phyloP scores from a whole-genome alignment of 2,888 invertebrate species.

The Alviniconcha strummeri region DNA sequence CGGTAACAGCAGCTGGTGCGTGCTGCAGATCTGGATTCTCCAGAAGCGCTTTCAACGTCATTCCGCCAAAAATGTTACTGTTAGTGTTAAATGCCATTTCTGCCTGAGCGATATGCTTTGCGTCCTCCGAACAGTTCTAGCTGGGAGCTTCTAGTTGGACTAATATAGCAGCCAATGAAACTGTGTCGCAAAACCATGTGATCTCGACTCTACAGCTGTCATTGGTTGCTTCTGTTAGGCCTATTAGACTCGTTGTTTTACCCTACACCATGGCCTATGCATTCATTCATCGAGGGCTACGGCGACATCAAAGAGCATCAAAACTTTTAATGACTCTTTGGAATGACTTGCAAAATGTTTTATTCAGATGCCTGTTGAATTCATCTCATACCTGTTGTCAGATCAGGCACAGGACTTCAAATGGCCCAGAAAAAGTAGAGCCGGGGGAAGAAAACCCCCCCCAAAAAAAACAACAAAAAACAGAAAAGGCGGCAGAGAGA shows the following conservation, averaged over 20 bases:
- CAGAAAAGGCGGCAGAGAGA: too few species aligned
- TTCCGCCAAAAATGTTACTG: conserved; percentile 41
- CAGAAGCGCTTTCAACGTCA: conserved; percentile 60
- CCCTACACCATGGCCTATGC: background rate
- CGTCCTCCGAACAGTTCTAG: too few species aligned
- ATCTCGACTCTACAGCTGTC: background rate
- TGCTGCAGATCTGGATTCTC: conserved; percentile 62
- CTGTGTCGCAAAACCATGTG: background rate
- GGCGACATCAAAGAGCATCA: background rate
- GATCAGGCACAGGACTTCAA: too few species aligned
- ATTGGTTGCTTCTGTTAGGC: background rate
- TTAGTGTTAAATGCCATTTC: conserved; percentile 27
- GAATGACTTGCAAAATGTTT: too few species aligned
- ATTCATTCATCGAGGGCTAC: background rate
- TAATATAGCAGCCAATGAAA: background rate
- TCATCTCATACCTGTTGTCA: too few species aligned
- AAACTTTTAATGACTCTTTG: too few species aligned
- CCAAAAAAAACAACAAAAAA: too few species aligned
- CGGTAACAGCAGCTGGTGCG: conserved; percentile 46
- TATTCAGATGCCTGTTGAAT: too few species aligned
- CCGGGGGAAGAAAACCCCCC: too few species aligned
- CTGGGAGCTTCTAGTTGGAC: conserved; percentile 7
- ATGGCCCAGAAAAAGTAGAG: background rate
- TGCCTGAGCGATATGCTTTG: too few species aligned
- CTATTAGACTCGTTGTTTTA: background rate